phyloP scores from a whole-genome alignment of 2,113 vertebrate species.

The Leucosticte australis region DNA sequence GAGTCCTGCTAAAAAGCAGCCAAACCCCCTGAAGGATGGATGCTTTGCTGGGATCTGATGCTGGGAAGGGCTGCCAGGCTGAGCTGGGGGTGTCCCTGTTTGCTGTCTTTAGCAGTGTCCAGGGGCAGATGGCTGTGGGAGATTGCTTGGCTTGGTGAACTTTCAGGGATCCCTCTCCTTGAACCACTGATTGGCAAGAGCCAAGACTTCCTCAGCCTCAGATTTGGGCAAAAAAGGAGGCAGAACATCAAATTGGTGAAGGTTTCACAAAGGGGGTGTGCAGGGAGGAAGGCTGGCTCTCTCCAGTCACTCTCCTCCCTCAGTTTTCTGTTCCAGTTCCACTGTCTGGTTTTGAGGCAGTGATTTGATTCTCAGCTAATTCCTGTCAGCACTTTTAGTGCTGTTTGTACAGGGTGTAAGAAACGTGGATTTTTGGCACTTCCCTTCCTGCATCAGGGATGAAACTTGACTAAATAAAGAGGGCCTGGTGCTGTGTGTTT shows the following conservation, averaged over 20 bases:
- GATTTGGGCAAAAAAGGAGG: neutral
- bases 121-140: neutral
- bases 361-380: neutral
- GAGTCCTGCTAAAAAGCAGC: neutral
- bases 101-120: neutral
- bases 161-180: neutral
- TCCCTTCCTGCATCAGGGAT: neutral
- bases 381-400: neutral
- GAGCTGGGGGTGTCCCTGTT: neutral
- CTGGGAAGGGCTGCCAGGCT: neutral
- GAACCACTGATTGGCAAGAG: neutral
- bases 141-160: rapidly evolving
- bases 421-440: neutral
- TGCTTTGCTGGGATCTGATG: neutral
- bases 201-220: neutral
- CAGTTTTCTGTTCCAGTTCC: neutral
- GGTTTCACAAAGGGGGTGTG: neutral
- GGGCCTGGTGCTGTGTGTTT: neutral
- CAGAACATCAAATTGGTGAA: rapidly evolving
- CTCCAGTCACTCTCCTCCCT: neutral
- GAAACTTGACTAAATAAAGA: neutral
- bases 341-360: neutral
- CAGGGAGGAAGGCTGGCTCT: neutral
- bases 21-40: neutral
- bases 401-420: neutral